These are phyloP conservation scores for Cydia strobilella DNA, from an alignment of 1,140 invertebrate genomes.

Conservation along the genomic window DNA sequence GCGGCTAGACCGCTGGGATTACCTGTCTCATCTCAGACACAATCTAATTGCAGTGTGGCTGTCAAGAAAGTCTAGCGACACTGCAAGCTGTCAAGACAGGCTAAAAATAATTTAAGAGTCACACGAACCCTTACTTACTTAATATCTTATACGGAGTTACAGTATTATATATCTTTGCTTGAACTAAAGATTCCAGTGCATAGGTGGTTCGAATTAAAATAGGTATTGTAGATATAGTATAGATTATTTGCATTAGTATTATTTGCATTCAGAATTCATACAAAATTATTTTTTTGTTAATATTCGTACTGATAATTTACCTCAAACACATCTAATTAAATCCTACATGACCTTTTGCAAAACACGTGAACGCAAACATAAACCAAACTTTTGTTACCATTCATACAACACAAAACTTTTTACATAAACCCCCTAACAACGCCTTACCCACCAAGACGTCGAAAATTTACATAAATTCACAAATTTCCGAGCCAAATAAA, in stretches of 20 bases:
- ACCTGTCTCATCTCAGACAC: slow-evolving; percentile 12
- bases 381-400: neutral
- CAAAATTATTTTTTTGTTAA: too few species aligned
- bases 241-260: too few species aligned
- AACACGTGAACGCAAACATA: neutral
- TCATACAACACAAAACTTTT: slow-evolving; percentile 24
- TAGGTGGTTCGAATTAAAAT: too few species aligned
- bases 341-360: neutral
- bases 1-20: neutral
- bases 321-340: neutral
- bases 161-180: too few species aligned
- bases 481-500: slow-evolving; percentile 75
- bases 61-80: neutral
- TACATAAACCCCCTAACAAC: slow-evolving; percentile 35
- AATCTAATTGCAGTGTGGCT: neutral
- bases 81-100: neutral
- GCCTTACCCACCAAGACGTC: slow-evolving; percentile 68
- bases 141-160: too few species aligned
- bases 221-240: too few species aligned
- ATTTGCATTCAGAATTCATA: too few species aligned
- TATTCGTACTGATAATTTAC: too few species aligned
- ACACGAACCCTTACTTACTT: too few species aligned
- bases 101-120: neutral
- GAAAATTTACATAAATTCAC: slow-evolving; percentile 79
- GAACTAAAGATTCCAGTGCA: too few species aligned